Conservation (phyloP, 2,888 invertebrate genomes). For the Caenorhabditis japonica region DNA sequence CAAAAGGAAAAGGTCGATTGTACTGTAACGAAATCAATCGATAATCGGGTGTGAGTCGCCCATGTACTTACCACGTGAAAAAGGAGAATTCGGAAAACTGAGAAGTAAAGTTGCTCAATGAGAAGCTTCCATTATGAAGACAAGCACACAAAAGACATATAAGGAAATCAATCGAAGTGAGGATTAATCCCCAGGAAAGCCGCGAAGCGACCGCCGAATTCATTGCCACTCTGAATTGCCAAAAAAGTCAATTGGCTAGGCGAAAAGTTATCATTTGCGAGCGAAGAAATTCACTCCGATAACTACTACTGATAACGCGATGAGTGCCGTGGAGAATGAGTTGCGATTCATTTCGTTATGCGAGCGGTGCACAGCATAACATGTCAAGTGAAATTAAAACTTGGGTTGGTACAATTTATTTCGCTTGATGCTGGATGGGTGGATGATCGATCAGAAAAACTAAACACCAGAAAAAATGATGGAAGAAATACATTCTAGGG, state of each 20-base stretch:
- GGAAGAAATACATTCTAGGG: constrained; percentile 12
- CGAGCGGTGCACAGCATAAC: too few species aligned
- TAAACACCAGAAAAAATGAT: constrained; percentile 3
- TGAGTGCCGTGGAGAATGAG: too few species aligned
- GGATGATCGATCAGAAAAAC: background rate
- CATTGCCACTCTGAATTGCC: constrained; percentile 25
- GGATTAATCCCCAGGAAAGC: constrained; percentile 57
- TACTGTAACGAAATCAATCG: constrained; percentile 43
- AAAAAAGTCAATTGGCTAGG: constrained; percentile 24
- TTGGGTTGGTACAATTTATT: too few species aligned
- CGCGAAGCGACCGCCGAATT: constrained; percentile 45
- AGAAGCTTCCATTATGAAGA: constrained; percentile 63
- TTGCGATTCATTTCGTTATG: too few species aligned
- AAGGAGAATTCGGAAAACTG: constrained; percentile 67
- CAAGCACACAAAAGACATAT: constrained; percentile 55
- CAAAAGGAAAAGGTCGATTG: constrained; percentile 71
- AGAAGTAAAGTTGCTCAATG: constrained; percentile 57
- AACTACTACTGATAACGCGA: too few species aligned
- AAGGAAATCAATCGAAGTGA: constrained; percentile 54
- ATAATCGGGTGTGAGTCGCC: constrained; percentile 9
- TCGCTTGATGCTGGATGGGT: constrained; percentile 9
- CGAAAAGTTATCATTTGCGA: constrained; percentile 16
- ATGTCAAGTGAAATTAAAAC: too few species aligned
- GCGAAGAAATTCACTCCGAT: background rate
- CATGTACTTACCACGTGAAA: constrained; percentile 55